phyloP scores from a whole-genome alignment of 2,888 invertebrate genomes.

The Thymelicus lineola region DNA sequence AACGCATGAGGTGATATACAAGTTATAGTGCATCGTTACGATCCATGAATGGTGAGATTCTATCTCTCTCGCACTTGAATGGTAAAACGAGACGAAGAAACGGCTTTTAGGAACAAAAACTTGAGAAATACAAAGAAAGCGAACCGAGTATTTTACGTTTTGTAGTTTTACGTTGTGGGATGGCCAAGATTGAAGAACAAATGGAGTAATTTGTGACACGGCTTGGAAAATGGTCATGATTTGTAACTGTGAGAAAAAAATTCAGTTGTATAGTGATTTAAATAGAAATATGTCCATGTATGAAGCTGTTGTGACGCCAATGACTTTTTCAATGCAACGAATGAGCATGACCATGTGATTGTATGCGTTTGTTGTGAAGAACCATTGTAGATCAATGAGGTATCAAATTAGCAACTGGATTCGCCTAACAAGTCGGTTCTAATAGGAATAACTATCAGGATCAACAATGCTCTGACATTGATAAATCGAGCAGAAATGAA shows the following conservation, averaged over 20 bases:
- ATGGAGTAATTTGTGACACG: constrained; percentile 22
- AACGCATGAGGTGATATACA: constrained; percentile 54
- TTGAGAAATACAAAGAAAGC: constrained; percentile 40
- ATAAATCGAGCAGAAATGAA: constrained; percentile 22
- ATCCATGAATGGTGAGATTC: constrained; percentile 55
- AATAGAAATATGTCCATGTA: constrained; percentile 9
- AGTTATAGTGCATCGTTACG: constrained; percentile 53
- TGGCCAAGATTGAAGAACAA: constrained; percentile 4
- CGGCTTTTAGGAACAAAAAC: constrained; percentile 36
- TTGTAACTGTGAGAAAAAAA: constrained; percentile 15
- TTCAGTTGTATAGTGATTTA: constrained; percentile 15
- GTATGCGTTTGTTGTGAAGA: constrained; percentile 62
- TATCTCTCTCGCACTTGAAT: constrained; percentile 49
- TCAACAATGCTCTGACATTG: constrained; percentile 27
- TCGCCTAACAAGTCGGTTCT: not conserved
- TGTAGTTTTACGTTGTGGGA: constrained; percentile 16
- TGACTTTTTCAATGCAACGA: constrained; percentile 53
- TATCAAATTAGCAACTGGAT: constrained; percentile 31
- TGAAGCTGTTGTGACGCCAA: constrained; percentile 24
- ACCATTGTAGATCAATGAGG: constrained; percentile 59
- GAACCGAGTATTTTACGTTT: constrained; percentile 42
- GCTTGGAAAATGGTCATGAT: constrained; percentile 21
- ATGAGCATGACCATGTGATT: constrained; percentile 55
- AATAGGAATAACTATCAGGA: constrained; percentile 20
- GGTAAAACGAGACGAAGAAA: constrained; percentile 38